phyloP scores from a whole-genome alignment of 2,113 vertebrate genomes.

The Notiomystis cincta region DNA sequence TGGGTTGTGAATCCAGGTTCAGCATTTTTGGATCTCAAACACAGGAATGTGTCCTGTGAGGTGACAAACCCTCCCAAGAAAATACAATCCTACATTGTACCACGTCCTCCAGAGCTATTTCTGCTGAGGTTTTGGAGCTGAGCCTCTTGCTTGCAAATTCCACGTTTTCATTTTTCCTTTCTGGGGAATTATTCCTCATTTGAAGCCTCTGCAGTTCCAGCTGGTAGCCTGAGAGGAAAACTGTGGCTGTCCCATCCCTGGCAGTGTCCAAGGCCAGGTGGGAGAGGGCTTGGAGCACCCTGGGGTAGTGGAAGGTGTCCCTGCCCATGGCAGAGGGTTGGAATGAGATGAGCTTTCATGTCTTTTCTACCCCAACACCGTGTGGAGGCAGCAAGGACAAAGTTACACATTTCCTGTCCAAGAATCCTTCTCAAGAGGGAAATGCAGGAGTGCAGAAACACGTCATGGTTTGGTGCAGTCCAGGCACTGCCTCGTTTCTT shows the following conservation, averaged over 20 bases:
- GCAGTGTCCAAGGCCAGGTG: background rate
- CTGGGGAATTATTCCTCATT: background rate
- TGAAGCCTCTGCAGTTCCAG: background rate
- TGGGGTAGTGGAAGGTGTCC: background rate
- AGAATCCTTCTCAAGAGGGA: background rate
- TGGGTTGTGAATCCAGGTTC: background rate
- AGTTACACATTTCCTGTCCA: rapidly evolving
- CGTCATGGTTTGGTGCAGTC: rapidly evolving
- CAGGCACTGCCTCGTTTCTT: background rate
- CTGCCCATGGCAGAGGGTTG: rapidly evolving
- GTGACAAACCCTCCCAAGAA: background rate
- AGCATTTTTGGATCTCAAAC: background rate
- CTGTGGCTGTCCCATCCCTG: background rate
- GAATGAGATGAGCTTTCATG: background rate
- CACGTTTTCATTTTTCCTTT: background rate
- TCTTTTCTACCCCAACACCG: background rate
- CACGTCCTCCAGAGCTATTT: background rate
- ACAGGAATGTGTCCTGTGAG: background rate
- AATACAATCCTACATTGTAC: background rate
- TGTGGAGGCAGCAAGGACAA: background rate
- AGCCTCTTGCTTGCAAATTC: background rate
- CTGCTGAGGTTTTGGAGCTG: background rate
- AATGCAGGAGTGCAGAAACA: background rate
- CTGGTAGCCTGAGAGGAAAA: background rate
- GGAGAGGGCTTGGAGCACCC: background rate